Evolutionary conservation across 2,797 vertebrate genomes (phyloP), one percentile per base, ranked within the genome.

Genomic region (Falco columbarius): DNA sequence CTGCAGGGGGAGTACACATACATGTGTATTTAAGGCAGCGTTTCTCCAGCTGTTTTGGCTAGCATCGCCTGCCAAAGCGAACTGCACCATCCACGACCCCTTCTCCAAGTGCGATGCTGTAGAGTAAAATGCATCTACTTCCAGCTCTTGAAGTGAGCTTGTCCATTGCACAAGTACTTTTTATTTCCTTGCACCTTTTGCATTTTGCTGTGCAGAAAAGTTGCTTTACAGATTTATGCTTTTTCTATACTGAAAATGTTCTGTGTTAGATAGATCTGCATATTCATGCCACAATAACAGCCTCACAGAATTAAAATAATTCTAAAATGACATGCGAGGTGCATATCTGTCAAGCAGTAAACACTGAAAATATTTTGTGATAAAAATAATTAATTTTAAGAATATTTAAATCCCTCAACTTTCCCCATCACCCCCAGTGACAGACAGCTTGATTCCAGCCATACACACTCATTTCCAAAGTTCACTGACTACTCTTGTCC

Each of bases 381-480:
- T 54, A 74, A 84, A 67, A 86, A 21, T 13, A 1, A 47, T 71
- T 59, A 2, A 26, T 55, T 80, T 77, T 10, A 72, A 61, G 19
- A 40, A 24, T 44, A 86, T 62, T 70, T 44, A 42, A 83, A 86
- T 19, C 49, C n/a, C 29, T 51, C 12, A 1, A 5, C 30, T 42
- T 81, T 32, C 32, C 13, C 24, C 17, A 14, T 82, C 36, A 14
- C 5, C 19, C 15, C 12, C 40, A 38, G 30, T n/a, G 56, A 27
- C 1, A 71, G 66, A 7, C 19, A 44, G 14, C 65, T 74, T 66
- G 34, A 38, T 76, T 70, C 49, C 73, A 93, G 38, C 34, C 34
- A 20, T 0, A 6, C 21, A 32, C 0, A 0, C 8, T 7, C 15
- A 9, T 72, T 86, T 81, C 61, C 62, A 38, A 81, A 80, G 51